Evolutionary conservation across 2,888 invertebrate species (phyloP).

Genomic region (Aspidiotus rigidus): DNA sequence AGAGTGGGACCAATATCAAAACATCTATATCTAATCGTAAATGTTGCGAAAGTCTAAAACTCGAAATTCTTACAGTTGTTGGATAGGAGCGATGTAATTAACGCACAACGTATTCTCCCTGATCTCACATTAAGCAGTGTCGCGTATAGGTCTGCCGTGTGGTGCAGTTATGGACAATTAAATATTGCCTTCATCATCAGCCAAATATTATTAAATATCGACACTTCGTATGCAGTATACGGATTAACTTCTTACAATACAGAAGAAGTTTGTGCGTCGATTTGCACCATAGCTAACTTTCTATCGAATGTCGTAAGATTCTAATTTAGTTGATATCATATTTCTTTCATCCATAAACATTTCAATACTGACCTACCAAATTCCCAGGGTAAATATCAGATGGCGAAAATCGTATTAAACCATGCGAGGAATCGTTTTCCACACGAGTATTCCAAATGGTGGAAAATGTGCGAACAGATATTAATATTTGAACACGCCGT

Average conservation of each 20-base stretch:
- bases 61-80: slow-evolving; percentile 53
- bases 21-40: neutral
- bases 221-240: slow-evolving; percentile 53
- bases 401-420: slow-evolving; percentile 51
- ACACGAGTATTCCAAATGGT: slow-evolving; percentile 46
- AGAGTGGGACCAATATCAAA: no score
- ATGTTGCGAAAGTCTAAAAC: slow-evolving; percentile 7
- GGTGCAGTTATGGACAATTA: slow-evolving; percentile 76
- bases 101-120: slow-evolving; percentile 72
- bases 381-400: slow-evolving; percentile 48
- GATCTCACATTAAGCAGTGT: slow-evolving; percentile 72
- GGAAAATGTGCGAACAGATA: slow-evolving; percentile 59
- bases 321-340: neutral
- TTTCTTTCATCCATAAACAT: no score
- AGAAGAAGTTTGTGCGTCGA: slow-evolving; percentile 59
- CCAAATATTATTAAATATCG: slow-evolving; percentile 66
- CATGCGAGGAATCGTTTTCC: slow-evolving; percentile 49
- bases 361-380: no score
- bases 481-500: slow-evolving; percentile 47
- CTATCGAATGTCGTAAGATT: slow-evolving; percentile 20
- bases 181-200: slow-evolving; percentile 73
- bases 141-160: slow-evolving; percentile 72
- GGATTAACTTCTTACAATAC: slow-evolving; percentile 50
- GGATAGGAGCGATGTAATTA: slow-evolving; percentile 73
- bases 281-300: slow-evolving; percentile 55